phyloP scores from a whole-genome alignment of 1,140 invertebrate species.

The Venustaconcha ellipsiformis region DNA sequence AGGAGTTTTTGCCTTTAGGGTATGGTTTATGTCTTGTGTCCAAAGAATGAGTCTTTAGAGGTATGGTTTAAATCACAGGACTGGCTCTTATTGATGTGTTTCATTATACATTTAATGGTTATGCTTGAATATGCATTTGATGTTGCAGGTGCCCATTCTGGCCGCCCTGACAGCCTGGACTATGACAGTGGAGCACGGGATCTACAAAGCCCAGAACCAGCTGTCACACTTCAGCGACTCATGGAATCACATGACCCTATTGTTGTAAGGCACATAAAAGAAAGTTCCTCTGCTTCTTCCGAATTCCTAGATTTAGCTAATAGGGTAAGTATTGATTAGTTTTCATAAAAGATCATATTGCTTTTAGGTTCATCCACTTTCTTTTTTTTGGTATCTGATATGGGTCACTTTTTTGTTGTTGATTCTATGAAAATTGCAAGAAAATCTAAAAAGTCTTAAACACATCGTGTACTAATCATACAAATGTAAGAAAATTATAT shows the following conservation, averaged over 20 bases:
- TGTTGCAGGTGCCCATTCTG: slow-evolving; percentile 69
- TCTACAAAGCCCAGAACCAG: slow-evolving; percentile 75
- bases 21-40: too few relatives aligned
- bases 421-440: too few relatives aligned
- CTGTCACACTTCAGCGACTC: slow-evolving; percentile 71
- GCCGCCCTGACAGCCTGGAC: slow-evolving; percentile 78
- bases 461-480: too few relatives aligned
- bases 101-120: too few relatives aligned
- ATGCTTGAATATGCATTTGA: not conserved
- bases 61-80: not conserved
- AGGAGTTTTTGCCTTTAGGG: too few relatives aligned
- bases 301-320: slow-evolving; percentile 73
- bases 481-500: too few relatives aligned
- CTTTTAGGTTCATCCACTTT: too few relatives aligned
- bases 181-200: slow-evolving; percentile 80
- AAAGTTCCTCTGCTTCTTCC: slow-evolving; percentile 49
- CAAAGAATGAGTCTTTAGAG: too few relatives aligned
- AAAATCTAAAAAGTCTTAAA: too few relatives aligned
- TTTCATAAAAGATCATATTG: too few relatives aligned
- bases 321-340: slow-evolving; percentile 66
- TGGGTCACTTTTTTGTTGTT: too few relatives aligned
- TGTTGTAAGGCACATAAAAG: slow-evolving; percentile 48
- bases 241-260: slow-evolving; percentile 70
- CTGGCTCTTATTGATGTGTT: not conserved
- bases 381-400: too few relatives aligned